Conservation (phyloP, 2,888 invertebrate species). For the Thyatira batis region DNA sequence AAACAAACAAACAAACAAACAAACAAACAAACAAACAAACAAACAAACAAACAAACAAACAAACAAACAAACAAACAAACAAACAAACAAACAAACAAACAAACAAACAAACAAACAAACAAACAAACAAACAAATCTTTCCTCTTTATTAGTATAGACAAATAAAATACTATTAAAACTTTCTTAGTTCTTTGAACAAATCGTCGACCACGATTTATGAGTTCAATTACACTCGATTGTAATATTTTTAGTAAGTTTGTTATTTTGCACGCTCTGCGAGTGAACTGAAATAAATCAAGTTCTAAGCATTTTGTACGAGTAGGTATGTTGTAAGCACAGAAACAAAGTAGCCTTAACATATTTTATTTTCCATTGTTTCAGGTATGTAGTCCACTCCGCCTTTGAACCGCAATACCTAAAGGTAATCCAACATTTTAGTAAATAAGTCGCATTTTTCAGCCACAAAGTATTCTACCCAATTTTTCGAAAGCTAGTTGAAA, state of each 20-base stretch:
- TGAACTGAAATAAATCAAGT: not conserved
- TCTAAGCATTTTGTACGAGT: no score
- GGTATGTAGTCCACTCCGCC: no score
- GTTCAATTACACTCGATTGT: not conserved
- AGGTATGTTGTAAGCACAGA: not conserved
- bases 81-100: no score
- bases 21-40: no score
- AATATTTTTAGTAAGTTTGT: not conserved
- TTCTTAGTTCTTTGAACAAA: not conserved
- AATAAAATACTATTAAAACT: not conserved
- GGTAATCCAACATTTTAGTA: no score
- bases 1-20: no score
- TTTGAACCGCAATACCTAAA: no score
- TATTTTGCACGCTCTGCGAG: not conserved
- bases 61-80: no score
- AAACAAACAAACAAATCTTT: no score
- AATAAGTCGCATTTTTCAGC: not conserved
- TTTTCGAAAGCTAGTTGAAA: not conserved
- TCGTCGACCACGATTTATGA: not conserved
- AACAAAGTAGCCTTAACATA: not conserved
- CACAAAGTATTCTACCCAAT: not conserved
- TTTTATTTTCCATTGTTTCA: not conserved
- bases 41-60: no score
- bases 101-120: no score
- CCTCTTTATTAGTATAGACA: not conserved